These are phyloP conservation scores for Ariolimax columbianus DNA, from an alignment of 2,888 invertebrate genomes.

Conservation along the genomic window DNA sequence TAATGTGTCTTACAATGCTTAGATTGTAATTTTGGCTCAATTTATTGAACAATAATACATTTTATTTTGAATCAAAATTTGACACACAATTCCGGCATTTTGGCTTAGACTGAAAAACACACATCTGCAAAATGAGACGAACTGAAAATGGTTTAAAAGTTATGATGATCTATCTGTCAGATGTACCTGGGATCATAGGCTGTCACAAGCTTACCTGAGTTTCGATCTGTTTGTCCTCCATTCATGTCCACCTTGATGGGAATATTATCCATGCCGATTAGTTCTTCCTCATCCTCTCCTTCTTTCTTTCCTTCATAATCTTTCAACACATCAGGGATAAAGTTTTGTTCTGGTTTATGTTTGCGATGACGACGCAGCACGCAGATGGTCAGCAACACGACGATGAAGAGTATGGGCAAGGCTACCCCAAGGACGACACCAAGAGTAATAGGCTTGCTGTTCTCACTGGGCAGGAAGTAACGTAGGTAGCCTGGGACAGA, in stretches of 20 bases:
- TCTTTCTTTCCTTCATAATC: constrained; percentile 68
- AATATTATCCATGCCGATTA: constrained; percentile 68
- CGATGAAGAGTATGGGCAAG: constrained; percentile 72
- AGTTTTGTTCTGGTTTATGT: constrained; percentile 68
- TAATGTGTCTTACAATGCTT: too few species aligned
- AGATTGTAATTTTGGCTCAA: too few species aligned
- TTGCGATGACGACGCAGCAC: constrained; percentile 71
- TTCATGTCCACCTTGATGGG: constrained; percentile 72
- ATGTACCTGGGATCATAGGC: too few species aligned
- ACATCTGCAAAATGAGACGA: too few species aligned
- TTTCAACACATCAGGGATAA: constrained; percentile 73
- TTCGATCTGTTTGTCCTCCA: constrained; percentile 60
- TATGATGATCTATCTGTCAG: too few species aligned
- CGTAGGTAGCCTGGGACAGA: constrained; percentile 66
- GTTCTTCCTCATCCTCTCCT: constrained; percentile 59
- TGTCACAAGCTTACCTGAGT: constrained; percentile 58
- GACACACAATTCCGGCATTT: too few species aligned
- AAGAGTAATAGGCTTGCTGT: constrained; percentile 67
- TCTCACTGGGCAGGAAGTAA: constrained; percentile 60
- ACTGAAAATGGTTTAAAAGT: too few species aligned
- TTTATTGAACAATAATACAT: too few species aligned
- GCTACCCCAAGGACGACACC: constrained; percentile 75
- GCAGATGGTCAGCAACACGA: constrained; percentile 71
- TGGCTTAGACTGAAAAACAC: too few species aligned
- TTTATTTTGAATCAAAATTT: too few species aligned